These are phyloP conservation scores for Neoascia interrupta DNA, from an alignment of 2,888 invertebrate species.

Conservation along the genomic window DNA sequence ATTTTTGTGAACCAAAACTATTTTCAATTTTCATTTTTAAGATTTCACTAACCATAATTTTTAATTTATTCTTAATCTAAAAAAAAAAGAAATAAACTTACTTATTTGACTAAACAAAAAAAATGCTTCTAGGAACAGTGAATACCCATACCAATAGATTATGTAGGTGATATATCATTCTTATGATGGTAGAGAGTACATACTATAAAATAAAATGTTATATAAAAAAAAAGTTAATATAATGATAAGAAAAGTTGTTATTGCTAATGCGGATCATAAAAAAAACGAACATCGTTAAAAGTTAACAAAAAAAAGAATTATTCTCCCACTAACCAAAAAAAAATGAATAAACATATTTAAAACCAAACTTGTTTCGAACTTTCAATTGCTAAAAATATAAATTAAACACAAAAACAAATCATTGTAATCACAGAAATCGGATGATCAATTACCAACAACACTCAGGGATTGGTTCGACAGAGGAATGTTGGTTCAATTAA, in stretches of 20 bases:
- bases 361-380: conserved; percentile 20
- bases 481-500: conserved; percentile 44
- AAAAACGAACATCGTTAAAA: conserved; percentile 50
- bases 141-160: conserved; percentile 58
- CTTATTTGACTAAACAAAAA: conserved; percentile 24
- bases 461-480: conserved; percentile 64
- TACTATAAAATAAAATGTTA: conserved; percentile 38
- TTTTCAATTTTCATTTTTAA: conserved; percentile 8
- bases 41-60: conserved; percentile 32
- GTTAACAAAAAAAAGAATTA: conserved; percentile 47
- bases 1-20: conserved; percentile 16
- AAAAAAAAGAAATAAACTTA: conserved; percentile 3
- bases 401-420: conserved; percentile 45
- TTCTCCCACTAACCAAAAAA: conserved; percentile 26
- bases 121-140: conserved; percentile 62
- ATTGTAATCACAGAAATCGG: conserved; percentile 49
- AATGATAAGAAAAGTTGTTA: conserved; percentile 61
- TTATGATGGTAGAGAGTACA: conserved; percentile 62
- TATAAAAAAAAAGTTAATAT: conserved; percentile 21
- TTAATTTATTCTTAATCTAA: conserved; percentile 31
- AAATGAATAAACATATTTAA: conserved; percentile 6
- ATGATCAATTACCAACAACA: conserved; percentile 67
- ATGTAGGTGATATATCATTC: conserved; percentile 68
- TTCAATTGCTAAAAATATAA: conserved; percentile 62
- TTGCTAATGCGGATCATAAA: conserved; percentile 59